phyloP scores from a whole-genome alignment of 2,113 vertebrate species.

The Brachyistius frenatus region DNA sequence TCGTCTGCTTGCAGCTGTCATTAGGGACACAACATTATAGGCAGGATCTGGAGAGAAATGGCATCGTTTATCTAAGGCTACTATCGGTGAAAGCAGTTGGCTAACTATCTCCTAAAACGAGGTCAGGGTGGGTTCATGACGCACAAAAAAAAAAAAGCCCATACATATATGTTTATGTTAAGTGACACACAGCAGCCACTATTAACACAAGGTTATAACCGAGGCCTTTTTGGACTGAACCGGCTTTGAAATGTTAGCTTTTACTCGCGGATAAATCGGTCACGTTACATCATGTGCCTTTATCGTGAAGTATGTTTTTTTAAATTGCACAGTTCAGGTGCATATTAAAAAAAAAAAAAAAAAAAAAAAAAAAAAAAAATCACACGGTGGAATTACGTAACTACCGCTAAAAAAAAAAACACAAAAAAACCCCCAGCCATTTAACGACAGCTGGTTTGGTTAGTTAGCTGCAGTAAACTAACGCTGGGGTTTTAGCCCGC shows the following conservation, averaged over 20 bases:
- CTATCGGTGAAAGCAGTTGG: constrained; percentile 23
- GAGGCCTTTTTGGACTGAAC: constrained; percentile 52
- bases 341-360: not conserved
- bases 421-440: no score
- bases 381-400: constrained; percentile 22
- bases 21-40: not conserved
- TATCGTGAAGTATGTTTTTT: not conserved
- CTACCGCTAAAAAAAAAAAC: constrained; percentile 1
- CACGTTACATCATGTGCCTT: not conserved
- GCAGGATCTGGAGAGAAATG: constrained; percentile 18
- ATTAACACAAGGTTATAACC: constrained; percentile 2
- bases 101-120: constrained; percentile 6
- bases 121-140: constrained; percentile 13
- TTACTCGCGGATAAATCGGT: constrained; percentile 26
- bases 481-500: constrained; percentile 52
- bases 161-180: no score
- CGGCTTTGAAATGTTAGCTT: constrained; percentile 36
- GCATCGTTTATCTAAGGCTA: constrained; percentile 13
- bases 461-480: constrained; percentile 62
- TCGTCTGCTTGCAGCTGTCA: constrained; percentile 30
- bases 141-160: not conserved
- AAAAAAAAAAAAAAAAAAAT: not conserved
- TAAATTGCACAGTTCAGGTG: not conserved
- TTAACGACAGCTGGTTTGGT: constrained; percentile 62
- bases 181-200: constrained; percentile 28